Percentiles rank a stretch among this genome's conserved stretches.
Evolutionary conservation across 1,140 invertebrate species (phyloP).

Genomic region (Drosophila auraria): DNA sequence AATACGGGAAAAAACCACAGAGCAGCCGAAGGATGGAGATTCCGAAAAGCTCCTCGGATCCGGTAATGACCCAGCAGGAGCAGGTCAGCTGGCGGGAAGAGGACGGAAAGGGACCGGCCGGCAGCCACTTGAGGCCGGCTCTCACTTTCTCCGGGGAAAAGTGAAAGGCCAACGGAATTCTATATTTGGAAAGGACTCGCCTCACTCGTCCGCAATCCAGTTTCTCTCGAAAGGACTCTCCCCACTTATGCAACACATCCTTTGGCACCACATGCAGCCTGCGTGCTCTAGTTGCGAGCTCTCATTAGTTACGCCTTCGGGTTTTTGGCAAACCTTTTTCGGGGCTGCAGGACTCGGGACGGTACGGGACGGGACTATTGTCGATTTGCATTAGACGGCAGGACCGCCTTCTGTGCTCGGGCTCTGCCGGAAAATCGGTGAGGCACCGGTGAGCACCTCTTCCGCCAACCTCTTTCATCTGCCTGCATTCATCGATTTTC

Average conservation of each 20-base stretch:
- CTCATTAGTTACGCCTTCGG: conserved; percentile 72
- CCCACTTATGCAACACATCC: conserved; percentile 64
- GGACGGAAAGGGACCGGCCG: conserved; percentile 17
- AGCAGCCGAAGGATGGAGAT: conserved; percentile 6
- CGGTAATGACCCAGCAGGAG: conserved; percentile 49
- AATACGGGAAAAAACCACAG: conserved; percentile 48
- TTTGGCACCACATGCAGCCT: conserved; percentile 35
- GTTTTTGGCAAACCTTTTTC: conserved; percentile 69
- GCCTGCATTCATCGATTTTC: conserved; percentile 73
- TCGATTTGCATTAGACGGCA: conserved; percentile 71
- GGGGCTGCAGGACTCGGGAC: conserved; percentile 16
- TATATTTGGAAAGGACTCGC: conserved; percentile 46
- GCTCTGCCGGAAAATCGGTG: conserved; percentile 12
- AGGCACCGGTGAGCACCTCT: conserved; percentile 57
- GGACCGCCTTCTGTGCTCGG: conserved; percentile 68
- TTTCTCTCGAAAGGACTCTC: conserved; percentile 15
- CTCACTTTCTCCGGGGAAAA: conserved; percentile 56
- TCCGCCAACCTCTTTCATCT: conserved; percentile 50
- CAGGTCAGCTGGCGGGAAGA: conserved; percentile 30
- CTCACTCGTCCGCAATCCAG: conserved; percentile 6
- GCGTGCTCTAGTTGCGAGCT: conserved; percentile 32
- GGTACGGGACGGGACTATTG: conserved; percentile 49
- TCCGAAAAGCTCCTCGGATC: conserved; percentile 43
- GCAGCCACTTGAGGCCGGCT: conserved; percentile 45
- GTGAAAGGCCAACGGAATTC: conserved; percentile 41